A percentile compares a stretch with the other conserved stretches of the same genome.
These are phyloP conservation scores for Podarcis siculus DNA, from an alignment of 2,797 vertebrate genomes.

Conservation along the genomic window DNA sequence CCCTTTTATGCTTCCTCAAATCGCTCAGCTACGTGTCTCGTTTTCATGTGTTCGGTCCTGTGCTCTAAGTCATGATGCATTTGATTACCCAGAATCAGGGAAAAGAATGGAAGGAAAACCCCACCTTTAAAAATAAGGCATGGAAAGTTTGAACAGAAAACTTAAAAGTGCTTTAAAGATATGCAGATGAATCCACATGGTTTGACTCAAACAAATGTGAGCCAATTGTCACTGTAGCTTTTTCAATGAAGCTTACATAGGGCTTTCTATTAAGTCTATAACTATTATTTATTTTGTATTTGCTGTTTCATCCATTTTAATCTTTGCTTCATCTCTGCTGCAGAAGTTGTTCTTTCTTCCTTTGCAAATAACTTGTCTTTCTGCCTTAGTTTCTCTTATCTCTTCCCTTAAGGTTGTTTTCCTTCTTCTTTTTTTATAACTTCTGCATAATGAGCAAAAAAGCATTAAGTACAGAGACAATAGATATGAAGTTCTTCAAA, in stretches of 20 bases:
- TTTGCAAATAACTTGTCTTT: not conserved
- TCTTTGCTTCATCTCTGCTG: slow-evolving; percentile 1
- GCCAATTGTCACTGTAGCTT: no score
- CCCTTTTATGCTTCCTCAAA: not conserved
- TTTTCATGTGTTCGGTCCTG: no score
- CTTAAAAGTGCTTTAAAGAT: not conserved
- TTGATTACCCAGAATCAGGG: not conserved
- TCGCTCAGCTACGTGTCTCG: not conserved
- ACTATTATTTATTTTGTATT: not conserved
- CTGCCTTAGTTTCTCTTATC: slow-evolving; percentile 6
- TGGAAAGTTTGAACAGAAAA: not conserved
- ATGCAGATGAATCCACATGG: not conserved
- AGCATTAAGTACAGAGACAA: not conserved
- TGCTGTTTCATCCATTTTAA: slow-evolving; percentile 11
- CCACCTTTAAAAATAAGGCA: not conserved
- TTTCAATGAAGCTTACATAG: not conserved
- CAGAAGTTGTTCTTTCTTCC: not conserved
- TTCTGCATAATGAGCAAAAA: slow-evolving; percentile 5
- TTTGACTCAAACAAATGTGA: not conserved
- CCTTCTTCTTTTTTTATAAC: not conserved
- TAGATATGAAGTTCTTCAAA: not conserved
- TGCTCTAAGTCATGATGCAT: not conserved
- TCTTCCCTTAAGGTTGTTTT: not conserved
- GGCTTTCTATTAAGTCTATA: not conserved
- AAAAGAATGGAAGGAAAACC: not conserved